phyloP scores from a whole-genome alignment of 1,140 invertebrate species.

The Drosophila parvula region DNA sequence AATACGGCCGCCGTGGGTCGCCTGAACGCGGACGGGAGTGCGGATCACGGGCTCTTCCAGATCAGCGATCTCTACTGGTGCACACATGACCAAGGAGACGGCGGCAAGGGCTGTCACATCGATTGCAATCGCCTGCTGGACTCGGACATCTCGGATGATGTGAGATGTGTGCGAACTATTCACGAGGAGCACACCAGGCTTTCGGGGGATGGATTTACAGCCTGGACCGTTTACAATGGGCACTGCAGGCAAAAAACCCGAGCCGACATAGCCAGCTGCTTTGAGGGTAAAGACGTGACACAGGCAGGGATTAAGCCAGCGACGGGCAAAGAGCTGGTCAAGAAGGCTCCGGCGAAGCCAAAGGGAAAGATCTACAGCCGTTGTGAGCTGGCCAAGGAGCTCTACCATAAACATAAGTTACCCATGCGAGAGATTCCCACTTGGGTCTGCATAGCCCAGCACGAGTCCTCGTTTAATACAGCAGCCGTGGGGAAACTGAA shows the following conservation, averaged over 20 bases:
- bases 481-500: constrained; percentile 85
- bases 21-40: constrained; percentile 83
- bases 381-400: constrained; percentile 88
- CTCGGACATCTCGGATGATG: constrained; percentile 88
- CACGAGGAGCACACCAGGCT: constrained; percentile 87
- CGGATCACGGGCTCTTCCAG: constrained; percentile 87
- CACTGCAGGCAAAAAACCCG: constrained; percentile 83
- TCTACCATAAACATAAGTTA: constrained; percentile 85
- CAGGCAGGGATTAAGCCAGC: constrained; percentile 2
- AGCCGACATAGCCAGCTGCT: constrained; percentile 65
- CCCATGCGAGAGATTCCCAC: constrained; percentile 83
- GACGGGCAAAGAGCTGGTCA: constrained; percentile 16
- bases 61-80: constrained; percentile 88
- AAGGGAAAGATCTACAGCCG: constrained; percentile 87
- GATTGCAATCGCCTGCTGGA: constrained; percentile 86
- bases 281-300: constrained; percentile 40
- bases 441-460: constrained; percentile 91
- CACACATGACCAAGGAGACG: constrained; percentile 85
- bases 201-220: constrained; percentile 88
- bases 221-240: constrained; percentile 88
- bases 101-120: constrained; percentile 87
- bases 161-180: constrained; percentile 87
- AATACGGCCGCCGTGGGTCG: constrained; percentile 88
- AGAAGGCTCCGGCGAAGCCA: constrained; percentile 9
- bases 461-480: constrained; percentile 90